Base-by-base conservation (phyloP, 2,888 invertebrate genomes). In the Megaustenia siamemsis region DNA sequence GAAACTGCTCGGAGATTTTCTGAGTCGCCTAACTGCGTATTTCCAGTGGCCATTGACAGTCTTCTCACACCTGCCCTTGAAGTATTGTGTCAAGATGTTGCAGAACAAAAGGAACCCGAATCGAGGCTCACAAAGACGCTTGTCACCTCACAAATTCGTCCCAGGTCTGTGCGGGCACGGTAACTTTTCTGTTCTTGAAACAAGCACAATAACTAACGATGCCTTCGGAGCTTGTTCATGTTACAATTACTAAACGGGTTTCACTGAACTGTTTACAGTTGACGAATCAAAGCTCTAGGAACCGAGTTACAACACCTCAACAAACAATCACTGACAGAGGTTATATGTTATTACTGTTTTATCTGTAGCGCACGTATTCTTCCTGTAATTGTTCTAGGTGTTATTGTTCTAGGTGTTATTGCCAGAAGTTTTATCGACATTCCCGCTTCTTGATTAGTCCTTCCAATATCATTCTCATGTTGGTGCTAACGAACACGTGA, bases 71-170 rank as follows among this genome's bases (percentile, higher is more conserved):
- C 71, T 73, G 71, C 71, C 71, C n/a, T 15, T 45, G 8, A n/a
- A 43, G 12, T 43, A 40, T 18, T 43, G 35, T 73, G 43, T 24
- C 10, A 73, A 73, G 71, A 45, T 73, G 71, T 45, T 73, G 15
- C 4, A 18, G 43, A 73, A 73, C 45, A 73, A 73, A 73, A 73
- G 45, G 35, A 73, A 12, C 71, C n/a, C 12, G n/a, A n/a, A 24
- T 45, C 56, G 21, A 12, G 35, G 18, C 38, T 35, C 35, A 68
- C 68, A 68, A 68, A 68, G 68, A 38, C 5, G 12, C 12, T 38
- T 68, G 24, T 21, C 68, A 68, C 68, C 68, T 68, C 38, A 10
- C 6, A 68, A 68, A 35, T 38, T 4, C 3, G 35, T 38, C 18
- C 18, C 5, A 18, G 1, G 68, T 38, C 35, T 4, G 68, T 68